A percentile compares a stretch with the other conserved stretches of the same genome.
Evolutionary conservation across 2,113 vertebrate genomes (phyloP).

Genomic region (Tragelaphus buxtoni): DNA sequence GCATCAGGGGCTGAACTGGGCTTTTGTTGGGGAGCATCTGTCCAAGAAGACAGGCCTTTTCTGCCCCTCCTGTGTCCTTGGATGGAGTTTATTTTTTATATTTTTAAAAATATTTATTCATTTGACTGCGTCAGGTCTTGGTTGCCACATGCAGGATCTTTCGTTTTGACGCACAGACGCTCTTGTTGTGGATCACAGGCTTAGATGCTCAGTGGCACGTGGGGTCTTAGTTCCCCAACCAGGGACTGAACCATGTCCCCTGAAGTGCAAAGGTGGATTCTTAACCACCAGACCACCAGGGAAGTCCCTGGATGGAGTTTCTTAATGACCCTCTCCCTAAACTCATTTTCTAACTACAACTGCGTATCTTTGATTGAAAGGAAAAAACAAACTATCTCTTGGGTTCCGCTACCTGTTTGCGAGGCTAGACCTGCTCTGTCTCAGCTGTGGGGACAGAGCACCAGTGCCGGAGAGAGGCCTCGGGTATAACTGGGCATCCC

Average conservation of each 20-base stretch:
- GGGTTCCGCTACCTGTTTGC: background rate
- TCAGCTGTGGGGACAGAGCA: fast-evolving
- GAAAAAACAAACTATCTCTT: background rate
- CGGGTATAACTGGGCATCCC: background rate
- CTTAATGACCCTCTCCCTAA: background rate
- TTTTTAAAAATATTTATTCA: background rate
- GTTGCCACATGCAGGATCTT: background rate
- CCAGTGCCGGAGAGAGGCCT: background rate
- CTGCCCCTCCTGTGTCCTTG: background rate
- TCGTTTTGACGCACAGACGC: fast-evolving
- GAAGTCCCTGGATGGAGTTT: background rate
- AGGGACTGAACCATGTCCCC: background rate
- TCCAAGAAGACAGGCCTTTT: background rate
- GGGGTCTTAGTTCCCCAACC: background rate
- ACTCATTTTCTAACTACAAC: too few relatives aligned
- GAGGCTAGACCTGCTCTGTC: background rate
- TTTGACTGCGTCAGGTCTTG: background rate
- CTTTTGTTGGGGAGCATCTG: background rate
- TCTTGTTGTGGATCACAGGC: background rate
- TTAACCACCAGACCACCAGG: background rate
- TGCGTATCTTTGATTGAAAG: background rate
- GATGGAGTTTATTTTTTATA: too few relatives aligned
- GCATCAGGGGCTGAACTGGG: fast-evolving
- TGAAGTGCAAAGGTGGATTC: background rate
- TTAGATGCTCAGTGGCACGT: background rate